These are phyloP conservation scores for Tyto alba DNA, from an alignment of 2,113 vertebrate species.

Conservation along the genomic window DNA sequence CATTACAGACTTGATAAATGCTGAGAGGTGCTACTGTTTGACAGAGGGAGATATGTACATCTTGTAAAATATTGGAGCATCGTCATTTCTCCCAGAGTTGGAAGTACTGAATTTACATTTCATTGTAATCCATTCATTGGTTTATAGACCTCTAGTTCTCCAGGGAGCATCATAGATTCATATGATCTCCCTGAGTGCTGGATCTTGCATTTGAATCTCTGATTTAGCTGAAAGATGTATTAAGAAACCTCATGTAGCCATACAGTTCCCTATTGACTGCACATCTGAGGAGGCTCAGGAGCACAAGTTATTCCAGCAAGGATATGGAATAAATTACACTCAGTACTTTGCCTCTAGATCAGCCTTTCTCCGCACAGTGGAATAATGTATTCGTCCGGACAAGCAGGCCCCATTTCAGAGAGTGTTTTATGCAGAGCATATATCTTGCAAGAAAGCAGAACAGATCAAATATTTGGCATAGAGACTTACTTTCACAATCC, in stretches of 20 bases:
- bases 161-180: conserved; percentile 47
- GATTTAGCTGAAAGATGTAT: conserved; percentile 62
- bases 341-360: conserved; percentile 49
- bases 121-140: conserved; percentile 59
- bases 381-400: conserved; percentile 53
- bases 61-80: conserved; percentile 5
- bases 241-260: conserved; percentile 49
- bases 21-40: neutral
- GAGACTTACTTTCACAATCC: conserved; percentile 9
- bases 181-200: conserved; percentile 39
- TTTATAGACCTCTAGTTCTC: conserved; percentile 49
- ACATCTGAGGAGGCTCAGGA: conserved; percentile 48
- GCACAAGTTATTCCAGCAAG: conserved; percentile 41
- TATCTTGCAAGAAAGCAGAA: conserved; percentile 21
- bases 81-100: neutral
- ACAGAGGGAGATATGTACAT: neutral
- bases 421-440: conserved; percentile 12
- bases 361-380: conserved; percentile 24
- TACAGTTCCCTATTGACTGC: conserved; percentile 51
- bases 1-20: neutral
- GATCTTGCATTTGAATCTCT: conserved; percentile 54
- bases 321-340: conserved; percentile 35
- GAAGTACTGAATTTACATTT: conserved; percentile 28
- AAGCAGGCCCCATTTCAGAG: conserved; percentile 24
- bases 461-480: conserved; percentile 44